phyloP scores from a whole-genome alignment of 2,888 invertebrate species.

The Perizoma flavofasciatum region DNA sequence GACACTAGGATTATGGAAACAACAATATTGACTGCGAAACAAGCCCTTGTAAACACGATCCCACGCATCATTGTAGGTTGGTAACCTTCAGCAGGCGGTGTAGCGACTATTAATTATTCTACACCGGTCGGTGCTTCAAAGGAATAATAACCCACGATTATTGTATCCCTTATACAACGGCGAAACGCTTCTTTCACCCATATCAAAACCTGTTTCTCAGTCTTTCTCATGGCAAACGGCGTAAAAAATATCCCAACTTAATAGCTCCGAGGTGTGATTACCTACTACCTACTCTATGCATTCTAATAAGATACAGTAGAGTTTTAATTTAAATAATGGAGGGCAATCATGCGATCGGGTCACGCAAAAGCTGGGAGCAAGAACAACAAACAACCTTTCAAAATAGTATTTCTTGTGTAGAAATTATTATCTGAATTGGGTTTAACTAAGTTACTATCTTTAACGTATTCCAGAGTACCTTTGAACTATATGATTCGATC shows the following conservation, averaged over 20 bases:
- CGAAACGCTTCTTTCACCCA: conserved; percentile 65
- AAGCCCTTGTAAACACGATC: conserved; percentile 43
- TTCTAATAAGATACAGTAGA: conserved; percentile 37
- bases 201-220: conserved; percentile 70
- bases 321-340: conserved; percentile 37
- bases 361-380: conserved; percentile 31
- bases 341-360: conserved; percentile 36
- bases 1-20: conserved; percentile 2
- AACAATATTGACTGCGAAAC: conserved; percentile 8
- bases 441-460: conserved; percentile 21
- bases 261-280: conserved; percentile 76
- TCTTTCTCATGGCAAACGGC: conserved; percentile 62
- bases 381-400: conserved; percentile 23
- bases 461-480: background rate
- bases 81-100: conserved; percentile 19
- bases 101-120: conserved; percentile 29
- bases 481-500: background rate
- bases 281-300: conserved; percentile 66
- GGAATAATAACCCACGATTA: conserved; percentile 77
- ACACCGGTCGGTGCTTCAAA: conserved; percentile 69
- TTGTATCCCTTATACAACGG: conserved; percentile 65
- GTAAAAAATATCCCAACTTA: conserved; percentile 73
- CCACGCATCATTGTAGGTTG: conserved; percentile 32
- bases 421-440: conserved; percentile 16
- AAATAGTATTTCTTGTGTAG: conserved; percentile 9